Evolutionary conservation across 2,113 vertebrate species (phyloP).

Genomic region (Hirundichthys speculiger): DNA sequence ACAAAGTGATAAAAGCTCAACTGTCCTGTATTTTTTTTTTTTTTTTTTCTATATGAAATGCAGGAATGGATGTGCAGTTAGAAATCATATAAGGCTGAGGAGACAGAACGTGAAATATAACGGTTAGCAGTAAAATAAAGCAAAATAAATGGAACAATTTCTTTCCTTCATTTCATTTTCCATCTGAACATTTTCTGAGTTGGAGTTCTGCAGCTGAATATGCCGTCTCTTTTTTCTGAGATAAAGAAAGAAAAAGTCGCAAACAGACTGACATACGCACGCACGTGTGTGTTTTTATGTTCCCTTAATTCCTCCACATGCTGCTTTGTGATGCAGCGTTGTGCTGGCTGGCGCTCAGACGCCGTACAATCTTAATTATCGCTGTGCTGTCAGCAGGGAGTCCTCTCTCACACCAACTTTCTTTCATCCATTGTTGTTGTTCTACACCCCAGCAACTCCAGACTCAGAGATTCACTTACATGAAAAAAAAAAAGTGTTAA

Average conservation of each 20-base stretch:
- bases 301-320: constrained; percentile 29
- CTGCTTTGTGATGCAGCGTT: constrained; percentile 50
- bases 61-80: too few relatives aligned
- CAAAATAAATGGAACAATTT: too few relatives aligned
- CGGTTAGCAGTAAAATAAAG: too few relatives aligned
- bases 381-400: constrained; percentile 59
- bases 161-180: too few relatives aligned
- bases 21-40: too few relatives aligned
- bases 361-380: constrained; percentile 75
- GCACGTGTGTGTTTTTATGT: not conserved
- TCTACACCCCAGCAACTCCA: constrained; percentile 49
- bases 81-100: too few relatives aligned
- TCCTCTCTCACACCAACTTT: constrained; percentile 45
- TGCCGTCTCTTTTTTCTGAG: too few relatives aligned
- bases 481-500: constrained; percentile 43
- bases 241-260: not conserved
- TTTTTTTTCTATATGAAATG: too few relatives aligned
- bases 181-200: too few relatives aligned
- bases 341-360: constrained; percentile 65
- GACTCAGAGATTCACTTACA: constrained; percentile 47
- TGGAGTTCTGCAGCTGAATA: not conserved
- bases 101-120: too few relatives aligned
- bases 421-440: constrained; percentile 64
- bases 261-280: not conserved
- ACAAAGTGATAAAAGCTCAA: too few relatives aligned